phyloP scores from a whole-genome alignment of 2,113 vertebrate genomes.

The Hydropotes inermis region DNA sequence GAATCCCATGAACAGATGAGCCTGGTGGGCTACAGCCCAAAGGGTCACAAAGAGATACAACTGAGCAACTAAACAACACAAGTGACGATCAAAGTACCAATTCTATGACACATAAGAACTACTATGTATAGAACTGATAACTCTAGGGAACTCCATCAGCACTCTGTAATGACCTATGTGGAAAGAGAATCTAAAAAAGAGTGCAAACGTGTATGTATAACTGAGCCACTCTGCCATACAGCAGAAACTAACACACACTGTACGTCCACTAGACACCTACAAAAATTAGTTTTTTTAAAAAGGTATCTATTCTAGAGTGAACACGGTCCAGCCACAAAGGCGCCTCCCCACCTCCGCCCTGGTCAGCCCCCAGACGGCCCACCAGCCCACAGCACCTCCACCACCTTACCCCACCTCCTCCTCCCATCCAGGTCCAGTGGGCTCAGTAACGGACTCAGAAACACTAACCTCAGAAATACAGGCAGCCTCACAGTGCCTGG shows the following conservation, averaged over 20 bases:
- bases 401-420: not conserved
- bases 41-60: not conserved
- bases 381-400: not conserved
- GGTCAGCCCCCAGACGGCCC: too few species aligned
- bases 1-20: not conserved
- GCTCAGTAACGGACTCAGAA: not conserved
- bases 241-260: not conserved
- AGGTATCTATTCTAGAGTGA: not conserved
- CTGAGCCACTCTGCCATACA: not conserved
- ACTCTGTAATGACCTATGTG: not conserved
- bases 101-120: not conserved
- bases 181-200: not conserved
- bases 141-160: not conserved
- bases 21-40: not conserved
- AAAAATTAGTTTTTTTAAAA: not conserved
- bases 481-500: accelerated
- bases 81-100: not conserved
- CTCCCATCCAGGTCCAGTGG: not conserved
- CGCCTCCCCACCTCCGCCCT: accelerated
- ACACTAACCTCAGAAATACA: not conserved
- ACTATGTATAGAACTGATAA: not conserved
- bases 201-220: not conserved
- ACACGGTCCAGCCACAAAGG: not conserved
- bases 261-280: not conserved
- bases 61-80: not conserved